Base-by-base conservation (phyloP, 2,113 vertebrate genomes). In the Aix galericulata region DNA sequence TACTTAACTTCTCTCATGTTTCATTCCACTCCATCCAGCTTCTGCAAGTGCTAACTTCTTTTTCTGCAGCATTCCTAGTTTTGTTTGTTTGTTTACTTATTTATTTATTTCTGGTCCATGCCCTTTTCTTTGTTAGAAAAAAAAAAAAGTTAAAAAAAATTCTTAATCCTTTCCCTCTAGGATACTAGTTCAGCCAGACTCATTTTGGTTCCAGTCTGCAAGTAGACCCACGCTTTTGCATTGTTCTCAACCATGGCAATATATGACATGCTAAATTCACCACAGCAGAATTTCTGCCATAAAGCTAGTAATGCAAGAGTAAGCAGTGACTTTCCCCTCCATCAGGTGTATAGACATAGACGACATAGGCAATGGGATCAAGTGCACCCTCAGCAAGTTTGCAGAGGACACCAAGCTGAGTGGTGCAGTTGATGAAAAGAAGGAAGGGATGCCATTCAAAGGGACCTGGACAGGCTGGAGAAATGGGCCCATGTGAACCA, bases 191-290 rank as follows among this genome's bases (percentile, higher is more conserved):
- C 29, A 76, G 7, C 32, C 15, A 60, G 10, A 10, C 5, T 91
- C 22, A 38, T 77, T 93, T 90, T 59, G 17, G 1, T 9, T 64
- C 11, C 25, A 42, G 6, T 5, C 15, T 79, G 13, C 9, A 78
- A 50, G 31, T 81, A 78, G 3, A 63, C 2, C 5, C 5, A 31
- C 78, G 15, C 64, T 91, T 64, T 26, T 74, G 3, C 6, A 2
- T 29, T 60, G 7, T 3, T 59, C 9, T 93, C 52, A 52, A 18
- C 4, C 5, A 17, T 32, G 78, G 20, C 1, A 44, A 42, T 23
- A 21, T 23, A 25, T 0, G 0, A 29, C 7, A 9, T 31, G 1
- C 17, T 67, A 40, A 76, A 58, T 56, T 79, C 17, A 64, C 13
- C 4, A 13, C 40, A 11, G 29, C 9, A 48, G 15, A 10, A 68